phyloP scores from a whole-genome alignment of 2,888 invertebrate genomes.

The Sericinus montela region DNA sequence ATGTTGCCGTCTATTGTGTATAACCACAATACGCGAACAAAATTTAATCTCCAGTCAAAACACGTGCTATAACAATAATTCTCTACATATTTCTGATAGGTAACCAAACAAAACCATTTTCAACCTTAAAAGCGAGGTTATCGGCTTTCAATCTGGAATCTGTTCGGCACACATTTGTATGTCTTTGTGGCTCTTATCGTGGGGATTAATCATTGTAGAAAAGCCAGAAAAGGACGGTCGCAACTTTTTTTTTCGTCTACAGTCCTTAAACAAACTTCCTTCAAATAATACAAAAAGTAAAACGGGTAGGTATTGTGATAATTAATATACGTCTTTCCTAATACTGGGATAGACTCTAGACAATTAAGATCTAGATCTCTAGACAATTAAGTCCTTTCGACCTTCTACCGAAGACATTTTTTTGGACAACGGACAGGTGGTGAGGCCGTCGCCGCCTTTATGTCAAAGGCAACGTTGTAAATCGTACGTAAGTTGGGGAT shows the following conservation, averaged over 20 bases:
- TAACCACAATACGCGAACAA: conserved; percentile 40
- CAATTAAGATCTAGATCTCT: too few relatives aligned
- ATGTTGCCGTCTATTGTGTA: conserved; percentile 3
- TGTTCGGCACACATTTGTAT: conserved; percentile 71
- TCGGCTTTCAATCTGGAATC: conserved; percentile 72
- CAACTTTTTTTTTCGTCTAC: conserved; percentile 42
- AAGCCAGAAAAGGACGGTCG: conserved; percentile 53
- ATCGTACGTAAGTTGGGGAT: too few relatives aligned
- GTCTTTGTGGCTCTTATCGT: conserved; percentile 63
- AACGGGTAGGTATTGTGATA: too few relatives aligned
- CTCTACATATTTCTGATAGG: conserved; percentile 53
- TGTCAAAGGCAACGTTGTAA: too few relatives aligned
- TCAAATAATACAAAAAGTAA: not conserved
- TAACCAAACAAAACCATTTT: conserved; percentile 52
- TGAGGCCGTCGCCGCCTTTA: too few relatives aligned
- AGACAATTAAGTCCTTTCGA: too few relatives aligned
- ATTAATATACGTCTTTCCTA: too few relatives aligned
- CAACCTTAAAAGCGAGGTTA: conserved; percentile 65
- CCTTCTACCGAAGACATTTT: too few relatives aligned
- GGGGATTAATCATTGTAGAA: conserved; percentile 58
- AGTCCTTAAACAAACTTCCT: conserved; percentile 47
- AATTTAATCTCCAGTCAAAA: conserved; percentile 62
- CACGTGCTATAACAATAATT: conserved; percentile 58
- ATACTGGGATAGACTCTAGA: too few relatives aligned
- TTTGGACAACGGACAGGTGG: too few relatives aligned